Evolutionary conservation across 2,888 invertebrate species (phyloP).

Genomic region (Campoplex capitator): DNA sequence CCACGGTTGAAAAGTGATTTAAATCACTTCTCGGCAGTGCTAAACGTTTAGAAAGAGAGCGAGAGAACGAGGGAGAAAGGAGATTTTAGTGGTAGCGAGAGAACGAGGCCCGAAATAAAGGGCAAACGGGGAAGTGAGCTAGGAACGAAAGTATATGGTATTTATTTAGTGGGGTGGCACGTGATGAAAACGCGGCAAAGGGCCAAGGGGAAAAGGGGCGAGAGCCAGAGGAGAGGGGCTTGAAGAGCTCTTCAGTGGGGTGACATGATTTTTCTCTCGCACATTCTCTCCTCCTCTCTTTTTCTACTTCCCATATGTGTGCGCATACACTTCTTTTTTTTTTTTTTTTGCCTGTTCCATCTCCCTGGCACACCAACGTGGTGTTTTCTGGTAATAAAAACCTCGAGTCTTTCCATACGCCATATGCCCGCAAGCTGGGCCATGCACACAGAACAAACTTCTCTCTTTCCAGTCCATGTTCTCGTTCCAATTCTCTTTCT

Average conservation of each 20-base stretch:
- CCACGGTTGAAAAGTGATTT: conserved; percentile 72
- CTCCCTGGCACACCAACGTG: conserved; percentile 30
- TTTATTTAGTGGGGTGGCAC: conserved; percentile 72
- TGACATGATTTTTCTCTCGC: conserved; percentile 60
- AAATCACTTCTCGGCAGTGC: conserved; percentile 68
- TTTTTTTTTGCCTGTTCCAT: not conserved
- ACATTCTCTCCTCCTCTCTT: conserved; percentile 33
- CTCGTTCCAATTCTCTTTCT: not conserved
- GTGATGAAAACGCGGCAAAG: conserved; percentile 70
- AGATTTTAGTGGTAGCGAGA: conserved; percentile 18
- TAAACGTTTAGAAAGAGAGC: conserved; percentile 51
- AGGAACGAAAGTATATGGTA: conserved; percentile 70
- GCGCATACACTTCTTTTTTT: not conserved
- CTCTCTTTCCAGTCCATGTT: not conserved
- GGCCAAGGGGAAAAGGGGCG: conserved; percentile 36
- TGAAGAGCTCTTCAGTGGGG: conserved; percentile 55
- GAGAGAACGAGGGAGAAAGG: conserved; percentile 6
- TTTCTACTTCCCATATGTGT: conserved; percentile 16
- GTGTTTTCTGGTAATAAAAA: conserved; percentile 62
- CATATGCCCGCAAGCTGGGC: conserved; percentile 71
- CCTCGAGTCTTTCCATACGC: conserved; percentile 56
- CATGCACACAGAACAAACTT: not conserved
- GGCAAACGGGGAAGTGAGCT: conserved; percentile 18
- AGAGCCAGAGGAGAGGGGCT: conserved; percentile 38
- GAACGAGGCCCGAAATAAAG: conserved; percentile 14